A percentile compares a stretch with the other conserved stretches of the same genome.
These are phyloP conservation scores for Haliaeetus leucogaster DNA, from an alignment of 2,113 vertebrate genomes.

Conservation along the genomic window DNA sequence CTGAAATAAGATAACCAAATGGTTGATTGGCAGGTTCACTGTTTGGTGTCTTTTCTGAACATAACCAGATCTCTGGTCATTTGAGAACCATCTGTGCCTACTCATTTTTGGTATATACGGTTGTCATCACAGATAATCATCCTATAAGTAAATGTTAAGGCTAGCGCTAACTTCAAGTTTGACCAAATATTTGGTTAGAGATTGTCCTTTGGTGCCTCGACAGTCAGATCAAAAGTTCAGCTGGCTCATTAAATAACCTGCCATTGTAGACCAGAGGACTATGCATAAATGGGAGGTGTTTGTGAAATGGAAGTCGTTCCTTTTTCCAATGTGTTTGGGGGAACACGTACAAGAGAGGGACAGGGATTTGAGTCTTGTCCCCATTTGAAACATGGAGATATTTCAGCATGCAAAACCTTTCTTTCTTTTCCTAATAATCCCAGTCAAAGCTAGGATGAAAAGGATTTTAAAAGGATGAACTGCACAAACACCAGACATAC, in stretches of 20 bases:
- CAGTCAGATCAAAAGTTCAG: not conserved
- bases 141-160: not conserved
- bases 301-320: not conserved
- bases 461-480: not conserved
- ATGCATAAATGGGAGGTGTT: fast-evolving
- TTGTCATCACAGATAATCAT: not conserved
- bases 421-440: not conserved
- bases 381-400: not conserved
- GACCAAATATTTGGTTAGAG: not conserved
- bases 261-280: not conserved
- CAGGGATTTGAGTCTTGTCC: not conserved
- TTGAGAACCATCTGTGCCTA: not conserved
- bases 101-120: not conserved
- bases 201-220: not conserved
- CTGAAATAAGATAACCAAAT: not conserved
- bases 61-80: not conserved
- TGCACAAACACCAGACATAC: not conserved
- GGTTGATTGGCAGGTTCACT: not conserved
- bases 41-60: not conserved
- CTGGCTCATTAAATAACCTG: not conserved
- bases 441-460: not conserved
- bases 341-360: not conserved
- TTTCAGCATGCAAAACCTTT: not conserved
- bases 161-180: not conserved
- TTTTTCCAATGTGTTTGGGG: not conserved